phyloP scores from a whole-genome alignment of 1,140 invertebrate genomes.

The Proales similis region DNA sequence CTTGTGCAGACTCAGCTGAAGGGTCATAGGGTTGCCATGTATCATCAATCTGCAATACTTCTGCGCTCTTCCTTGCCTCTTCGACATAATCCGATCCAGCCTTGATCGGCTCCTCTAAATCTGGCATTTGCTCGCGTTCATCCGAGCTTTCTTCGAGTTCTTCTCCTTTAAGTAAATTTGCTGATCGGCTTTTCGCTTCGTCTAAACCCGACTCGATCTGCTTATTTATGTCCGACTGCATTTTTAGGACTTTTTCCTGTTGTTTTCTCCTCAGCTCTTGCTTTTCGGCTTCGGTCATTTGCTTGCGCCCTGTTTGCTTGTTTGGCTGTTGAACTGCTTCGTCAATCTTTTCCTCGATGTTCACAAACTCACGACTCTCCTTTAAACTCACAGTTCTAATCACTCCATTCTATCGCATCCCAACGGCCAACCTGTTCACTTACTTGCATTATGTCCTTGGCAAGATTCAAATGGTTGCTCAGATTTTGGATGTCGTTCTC shows the following conservation, averaged over 20 bases:
- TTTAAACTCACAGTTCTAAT: not conserved
- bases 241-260: conserved; percentile 34
- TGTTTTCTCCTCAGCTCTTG: conserved; percentile 1
- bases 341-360: conserved; percentile 31
- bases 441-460: conserved; percentile 19
- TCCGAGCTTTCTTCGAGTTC: conserved; percentile 3
- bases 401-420: not conserved
- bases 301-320: not conserved
- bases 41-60: conserved; percentile 11
- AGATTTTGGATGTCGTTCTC: conserved; percentile 19
- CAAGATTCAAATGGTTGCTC: not conserved
- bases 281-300: conserved; percentile 19
- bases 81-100: conserved; percentile 2
- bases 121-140: not conserved
- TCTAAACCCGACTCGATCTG: not conserved
- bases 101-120: not conserved
- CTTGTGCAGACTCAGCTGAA: not conserved
- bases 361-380: conserved; percentile 29
- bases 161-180: not conserved
- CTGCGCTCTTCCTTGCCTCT: not conserved
- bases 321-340: not conserved
- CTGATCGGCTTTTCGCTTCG: not conserved
- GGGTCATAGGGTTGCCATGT: too few relatives aligned
- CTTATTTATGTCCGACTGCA: not conserved
- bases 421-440: not conserved